Base-by-base conservation (phyloP, 2,797 vertebrate species). In the Bovichtus variegatus region DNA sequence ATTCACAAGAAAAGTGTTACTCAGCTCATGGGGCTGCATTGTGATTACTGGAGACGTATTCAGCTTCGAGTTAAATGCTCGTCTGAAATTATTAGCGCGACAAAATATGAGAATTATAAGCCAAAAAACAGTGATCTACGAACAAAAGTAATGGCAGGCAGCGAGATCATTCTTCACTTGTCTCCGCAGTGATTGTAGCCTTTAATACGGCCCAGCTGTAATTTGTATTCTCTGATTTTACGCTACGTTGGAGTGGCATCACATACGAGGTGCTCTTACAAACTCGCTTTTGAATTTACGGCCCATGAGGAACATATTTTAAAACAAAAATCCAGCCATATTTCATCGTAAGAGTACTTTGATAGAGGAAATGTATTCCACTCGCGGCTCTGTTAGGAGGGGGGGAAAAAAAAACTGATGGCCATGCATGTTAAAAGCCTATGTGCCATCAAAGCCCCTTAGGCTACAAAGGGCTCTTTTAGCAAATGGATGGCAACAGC, bases 401-500 rank as follows among this genome's bases (percentile, higher is more conserved):
- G 74, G 69, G 13, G 34, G 69, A 63, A 50, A 71, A 50, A 51
- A 70, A 76, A 75, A 82, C 51, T 18, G 71, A 78, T 78, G 66
- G 88, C 87, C 82, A 72, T 91, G 91, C 90, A 93, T 92, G 84
- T 89, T 91, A 93, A 93, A 91, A 92, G 83, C 77, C 91, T 89
- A 91, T 82, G 87, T 89, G 92, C 84, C 92, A 92, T 94, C 92
- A 94, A 93, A 94, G 84, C 59, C 87, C 89, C 76, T 70, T 51
- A 65, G 83, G 89, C 85, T 84, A 92, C 93, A 93, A 91, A 93
- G 90, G 85, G 68, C 85, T 88, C 92, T 91, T 94, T 93, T 87
- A 91, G 84, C 78, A 91, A 91, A 93, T 83, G 85, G 85, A 93
- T 85, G 86, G 88, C 88, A 92, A 89, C 92, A 94, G 93, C 92